Evolutionary conservation across 2,888 invertebrate species (phyloP).

Genomic region (Tetragonisca angustula): DNA sequence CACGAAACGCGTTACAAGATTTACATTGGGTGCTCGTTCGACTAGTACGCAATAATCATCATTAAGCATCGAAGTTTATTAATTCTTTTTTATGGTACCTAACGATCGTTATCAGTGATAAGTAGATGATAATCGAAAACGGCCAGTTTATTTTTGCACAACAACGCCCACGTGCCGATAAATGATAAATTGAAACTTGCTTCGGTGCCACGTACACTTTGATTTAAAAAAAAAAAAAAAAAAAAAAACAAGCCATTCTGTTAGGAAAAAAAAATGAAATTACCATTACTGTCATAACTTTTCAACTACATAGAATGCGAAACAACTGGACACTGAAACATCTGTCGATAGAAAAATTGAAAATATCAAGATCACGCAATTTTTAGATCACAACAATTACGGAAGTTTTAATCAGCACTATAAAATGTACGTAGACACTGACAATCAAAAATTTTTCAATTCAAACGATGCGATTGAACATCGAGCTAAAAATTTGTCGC

Average conservation of each 20-base stretch:
- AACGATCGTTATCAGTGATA: conserved; percentile 46
- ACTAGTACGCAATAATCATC: conserved; percentile 9
- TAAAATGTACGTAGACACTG: too few species aligned
- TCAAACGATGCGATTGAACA: background rate
- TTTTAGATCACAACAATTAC: too few species aligned
- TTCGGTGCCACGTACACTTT: background rate
- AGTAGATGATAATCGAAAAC: conserved; percentile 34
- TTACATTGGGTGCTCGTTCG: background rate
- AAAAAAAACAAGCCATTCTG: background rate
- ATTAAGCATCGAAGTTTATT: conserved; percentile 22
- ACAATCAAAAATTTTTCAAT: too few species aligned
- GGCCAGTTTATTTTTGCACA: background rate
- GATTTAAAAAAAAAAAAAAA: background rate
- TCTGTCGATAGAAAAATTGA: too few species aligned
- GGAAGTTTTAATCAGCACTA: too few species aligned
- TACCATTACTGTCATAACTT: background rate
- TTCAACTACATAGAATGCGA: background rate
- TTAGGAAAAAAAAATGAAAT: background rate
- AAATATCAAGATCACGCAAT: too few species aligned
- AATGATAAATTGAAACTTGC: conserved; percentile 3
- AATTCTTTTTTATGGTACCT: conserved; percentile 24
- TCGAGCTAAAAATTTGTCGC: background rate
- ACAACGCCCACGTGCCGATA: conserved; percentile 34
- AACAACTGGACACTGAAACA: too few species aligned
- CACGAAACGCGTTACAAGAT: conserved; percentile 7